Evolutionary conservation across 2,797 vertebrate genomes (phyloP).

Genomic region (Agapornis canus): DNA sequence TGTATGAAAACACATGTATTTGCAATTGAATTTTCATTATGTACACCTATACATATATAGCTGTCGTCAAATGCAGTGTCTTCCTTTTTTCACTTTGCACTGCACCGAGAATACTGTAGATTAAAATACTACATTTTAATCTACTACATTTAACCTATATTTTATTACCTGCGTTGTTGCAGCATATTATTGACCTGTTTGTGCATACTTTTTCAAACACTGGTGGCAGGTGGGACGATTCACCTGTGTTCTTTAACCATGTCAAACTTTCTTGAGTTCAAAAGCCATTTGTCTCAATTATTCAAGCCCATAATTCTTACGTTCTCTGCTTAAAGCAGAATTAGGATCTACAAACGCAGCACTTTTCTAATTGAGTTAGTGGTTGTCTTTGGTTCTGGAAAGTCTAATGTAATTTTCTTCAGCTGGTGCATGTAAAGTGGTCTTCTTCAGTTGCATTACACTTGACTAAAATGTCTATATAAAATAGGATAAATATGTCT

Average conservation of each 20-base stretch:
- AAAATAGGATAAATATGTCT: background rate
- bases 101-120: background rate
- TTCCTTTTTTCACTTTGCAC: background rate
- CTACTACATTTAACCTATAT: background rate
- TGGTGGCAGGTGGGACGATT: background rate
- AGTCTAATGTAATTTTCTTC: background rate
- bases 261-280: background rate
- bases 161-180: background rate
- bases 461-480: background rate
- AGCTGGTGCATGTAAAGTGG: background rate
- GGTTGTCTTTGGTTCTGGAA: background rate
- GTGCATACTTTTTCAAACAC: background rate
- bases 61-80: background rate
- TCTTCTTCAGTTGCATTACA: background rate
- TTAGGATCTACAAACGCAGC: fast-evolving
- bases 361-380: background rate
- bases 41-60: background rate
- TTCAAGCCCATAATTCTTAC: background rate
- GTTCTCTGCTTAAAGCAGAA: background rate
- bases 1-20: background rate
- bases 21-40: background rate
- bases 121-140: background rate
- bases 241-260: background rate
- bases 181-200: background rate
- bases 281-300: background rate